phyloP scores from a whole-genome alignment of 2,888 invertebrate genomes.

The Aleiodes leptofemur region DNA sequence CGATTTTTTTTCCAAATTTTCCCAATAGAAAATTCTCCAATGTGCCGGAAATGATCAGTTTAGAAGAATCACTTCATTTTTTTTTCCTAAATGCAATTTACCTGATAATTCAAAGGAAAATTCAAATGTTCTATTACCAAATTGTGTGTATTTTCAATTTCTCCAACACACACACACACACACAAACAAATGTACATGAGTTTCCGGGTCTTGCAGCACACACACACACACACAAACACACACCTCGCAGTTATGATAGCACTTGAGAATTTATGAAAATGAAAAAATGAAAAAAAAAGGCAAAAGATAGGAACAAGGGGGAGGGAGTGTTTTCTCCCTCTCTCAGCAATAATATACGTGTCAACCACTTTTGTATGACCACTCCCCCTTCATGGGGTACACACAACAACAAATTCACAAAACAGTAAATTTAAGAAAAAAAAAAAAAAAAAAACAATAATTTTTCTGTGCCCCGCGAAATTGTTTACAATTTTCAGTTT shows the following conservation, averaged over 20 bases:
- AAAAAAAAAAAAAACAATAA: no score
- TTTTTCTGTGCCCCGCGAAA: no score
- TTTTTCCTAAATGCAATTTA: slow-evolving; percentile 23
- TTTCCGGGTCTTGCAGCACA: slow-evolving; percentile 58
- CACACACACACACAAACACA: neutral
- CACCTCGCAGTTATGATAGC: slow-evolving; percentile 44
- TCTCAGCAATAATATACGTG: slow-evolving; percentile 36
- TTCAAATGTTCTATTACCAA: no score
- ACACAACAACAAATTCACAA: no score
- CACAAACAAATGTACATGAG: neutral
- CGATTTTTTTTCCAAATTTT: neutral
- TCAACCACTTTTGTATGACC: slow-evolving; percentile 46
- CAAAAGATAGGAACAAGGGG: neutral
- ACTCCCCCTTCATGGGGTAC: slow-evolving; percentile 38
- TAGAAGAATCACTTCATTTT: no score
- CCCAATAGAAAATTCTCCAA: neutral
- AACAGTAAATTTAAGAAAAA: no score
- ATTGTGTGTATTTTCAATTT: no score
- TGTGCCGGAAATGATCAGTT: no score
- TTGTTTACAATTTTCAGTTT: no score
- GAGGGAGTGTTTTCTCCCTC: slow-evolving; percentile 30
- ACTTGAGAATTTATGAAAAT: slow-evolving; percentile 5
- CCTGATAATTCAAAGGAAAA: no score
- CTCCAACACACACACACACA: no score
- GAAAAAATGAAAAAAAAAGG: neutral